Percentiles rank a stretch among this genome's conserved stretches.
Evolutionary conservation across 2,797 vertebrate genomes (phyloP).

Genomic region (Arrhamphus sclerolepis): DNA sequence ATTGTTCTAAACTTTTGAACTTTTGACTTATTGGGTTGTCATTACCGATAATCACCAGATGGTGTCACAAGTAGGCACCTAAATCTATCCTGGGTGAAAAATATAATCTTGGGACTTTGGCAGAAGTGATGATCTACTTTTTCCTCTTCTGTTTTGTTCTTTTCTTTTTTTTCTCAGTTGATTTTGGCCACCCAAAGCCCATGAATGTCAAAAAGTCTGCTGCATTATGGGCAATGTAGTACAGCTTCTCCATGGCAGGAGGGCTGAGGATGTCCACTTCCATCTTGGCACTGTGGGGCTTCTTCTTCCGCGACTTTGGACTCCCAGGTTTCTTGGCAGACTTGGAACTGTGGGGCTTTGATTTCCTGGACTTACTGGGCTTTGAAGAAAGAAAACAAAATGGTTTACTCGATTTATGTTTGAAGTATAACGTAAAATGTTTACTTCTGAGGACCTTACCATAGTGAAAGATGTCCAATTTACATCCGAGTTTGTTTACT

Average conservation of each 20-base stretch:
- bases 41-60: too few relatives aligned
- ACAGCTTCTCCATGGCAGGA: slow-evolving; percentile 85
- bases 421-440: neutral
- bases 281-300: slow-evolving; percentile 53
- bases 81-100: neutral
- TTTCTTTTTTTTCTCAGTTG: slow-evolving; percentile 76
- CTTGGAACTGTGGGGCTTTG: slow-evolving; percentile 61
- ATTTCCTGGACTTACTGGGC: slow-evolving; percentile 72
- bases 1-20: neutral
- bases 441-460: slow-evolving; percentile 36
- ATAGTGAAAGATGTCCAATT: slow-evolving; percentile 25
- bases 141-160: slow-evolving; percentile 52
- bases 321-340: slow-evolving; percentile 69
- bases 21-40: too few relatives aligned
- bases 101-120: neutral
- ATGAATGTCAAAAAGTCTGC: slow-evolving; percentile 82
- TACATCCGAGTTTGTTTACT: too few relatives aligned
- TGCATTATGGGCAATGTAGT: slow-evolving; percentile 89
- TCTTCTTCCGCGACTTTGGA: slow-evolving; percentile 59
- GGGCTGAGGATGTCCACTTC: slow-evolving; percentile 84
- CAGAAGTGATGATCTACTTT: slow-evolving; percentile 28
- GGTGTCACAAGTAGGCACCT: too few relatives aligned
- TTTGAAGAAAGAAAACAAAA: slow-evolving; percentile 16
- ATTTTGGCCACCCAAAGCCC: slow-evolving; percentile 84
- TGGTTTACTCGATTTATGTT: neutral